Evolutionary conservation across 23 tunicate species (phyloP).

Genomic region (Phallusia fumigata): DNA sequence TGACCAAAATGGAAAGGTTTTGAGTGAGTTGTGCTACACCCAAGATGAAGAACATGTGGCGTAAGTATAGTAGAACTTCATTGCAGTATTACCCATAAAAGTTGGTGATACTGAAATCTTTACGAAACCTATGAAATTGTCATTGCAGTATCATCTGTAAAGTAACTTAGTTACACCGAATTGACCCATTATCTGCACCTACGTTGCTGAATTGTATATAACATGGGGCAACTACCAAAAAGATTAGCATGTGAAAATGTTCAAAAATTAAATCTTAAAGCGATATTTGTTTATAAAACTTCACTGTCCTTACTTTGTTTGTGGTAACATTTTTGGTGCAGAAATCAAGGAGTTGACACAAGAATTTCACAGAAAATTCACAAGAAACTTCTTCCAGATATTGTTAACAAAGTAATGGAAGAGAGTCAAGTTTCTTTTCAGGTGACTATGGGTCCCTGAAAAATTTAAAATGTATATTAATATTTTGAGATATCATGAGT

Average conservation of each 20-base stretch:
- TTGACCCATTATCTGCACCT: too few relatives aligned
- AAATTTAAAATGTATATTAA: background rate
- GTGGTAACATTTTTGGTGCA: background rate
- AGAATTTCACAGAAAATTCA: constrained; percentile 52
- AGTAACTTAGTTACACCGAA: too few relatives aligned
- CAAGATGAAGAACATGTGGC: constrained; percentile 47
- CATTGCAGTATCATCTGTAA: too few relatives aligned
- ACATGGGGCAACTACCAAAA: too few relatives aligned
- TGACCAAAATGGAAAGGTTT: constrained; percentile 48
- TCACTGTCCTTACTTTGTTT: background rate
- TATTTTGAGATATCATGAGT: too few relatives aligned
- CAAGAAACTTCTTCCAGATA: constrained; percentile 43
- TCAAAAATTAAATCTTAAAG: too few relatives aligned
- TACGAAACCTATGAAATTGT: too few relatives aligned
- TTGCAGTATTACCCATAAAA: too few relatives aligned
- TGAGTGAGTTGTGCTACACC: constrained; percentile 52
- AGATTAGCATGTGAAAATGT: too few relatives aligned
- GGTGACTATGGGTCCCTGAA: background rate
- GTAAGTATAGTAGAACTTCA: background rate
- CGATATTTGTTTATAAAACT: too few relatives aligned
- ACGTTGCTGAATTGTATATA: too few relatives aligned
- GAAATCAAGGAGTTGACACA: constrained; percentile 71
- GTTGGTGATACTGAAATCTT: too few relatives aligned
- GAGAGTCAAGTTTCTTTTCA: constrained; percentile 17
- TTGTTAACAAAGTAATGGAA: constrained; percentile 57